Evolutionary conservation across 2,888 invertebrate genomes (phyloP).

Genomic region (Hirtodrosophila trivittata): DNA sequence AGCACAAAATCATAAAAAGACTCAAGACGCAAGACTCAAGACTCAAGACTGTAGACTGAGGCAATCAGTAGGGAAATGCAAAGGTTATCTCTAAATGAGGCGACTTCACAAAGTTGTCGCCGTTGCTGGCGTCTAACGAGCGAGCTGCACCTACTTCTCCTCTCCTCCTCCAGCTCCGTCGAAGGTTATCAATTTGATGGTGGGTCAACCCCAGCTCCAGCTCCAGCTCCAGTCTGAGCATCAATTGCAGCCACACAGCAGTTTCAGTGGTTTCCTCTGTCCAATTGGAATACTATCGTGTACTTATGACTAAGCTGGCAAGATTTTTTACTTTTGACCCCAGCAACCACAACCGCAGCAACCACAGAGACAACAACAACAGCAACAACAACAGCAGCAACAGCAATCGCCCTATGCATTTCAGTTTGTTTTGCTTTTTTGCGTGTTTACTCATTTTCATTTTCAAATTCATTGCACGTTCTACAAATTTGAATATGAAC

Average conservation of each 20-base stretch:
- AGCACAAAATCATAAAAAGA: slow-evolving; percentile 32
- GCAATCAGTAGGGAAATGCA: slow-evolving; percentile 39
- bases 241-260: not conserved
- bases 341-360: slow-evolving; percentile 17
- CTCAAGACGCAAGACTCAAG: slow-evolving; percentile 5
- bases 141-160: slow-evolving; percentile 6
- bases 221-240: not conserved
- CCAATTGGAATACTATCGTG: slow-evolving; percentile 50
- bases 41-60: slow-evolving; percentile 1
- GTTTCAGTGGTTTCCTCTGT: slow-evolving; percentile 61
- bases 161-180: not conserved
- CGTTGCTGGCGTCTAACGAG: slow-evolving; percentile 17
- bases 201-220: slow-evolving; percentile 41
- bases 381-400: slow-evolving; percentile 19
- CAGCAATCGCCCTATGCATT: slow-evolving; percentile 53
- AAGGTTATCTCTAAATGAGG: slow-evolving; percentile 52
- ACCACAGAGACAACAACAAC: slow-evolving; percentile 27
- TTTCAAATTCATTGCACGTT: slow-evolving; percentile 76
- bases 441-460: slow-evolving; percentile 74
- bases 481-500: slow-evolving; percentile 79
- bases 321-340: slow-evolving; percentile 54
- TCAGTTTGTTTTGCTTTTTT: slow-evolving; percentile 38
- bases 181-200: slow-evolving; percentile 66
- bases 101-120: slow-evolving; percentile 51
- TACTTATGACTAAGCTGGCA: slow-evolving; percentile 65